These are phyloP conservation scores for Morone saxatilis DNA, from an alignment of 2,113 vertebrate species.

Conservation along the genomic window DNA sequence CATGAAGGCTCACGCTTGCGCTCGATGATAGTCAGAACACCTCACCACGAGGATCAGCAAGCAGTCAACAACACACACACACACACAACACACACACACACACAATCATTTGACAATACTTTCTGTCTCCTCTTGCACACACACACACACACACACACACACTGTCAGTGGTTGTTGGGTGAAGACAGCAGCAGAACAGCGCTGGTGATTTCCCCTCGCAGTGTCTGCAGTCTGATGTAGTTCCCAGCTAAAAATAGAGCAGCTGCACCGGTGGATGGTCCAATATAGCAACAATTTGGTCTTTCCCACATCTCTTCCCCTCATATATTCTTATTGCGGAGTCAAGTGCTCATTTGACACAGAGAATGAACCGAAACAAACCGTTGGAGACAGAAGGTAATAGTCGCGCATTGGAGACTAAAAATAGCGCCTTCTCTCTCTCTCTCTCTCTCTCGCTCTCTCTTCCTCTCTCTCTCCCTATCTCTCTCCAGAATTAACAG, in stretches of 20 bases:
- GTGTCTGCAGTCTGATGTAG: conserved; percentile 79
- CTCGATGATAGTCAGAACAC: conserved; percentile 73
- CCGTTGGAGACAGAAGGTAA: not conserved
- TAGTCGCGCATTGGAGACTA: not conserved
- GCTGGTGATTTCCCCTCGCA: conserved; percentile 68
- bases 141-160: not conserved
- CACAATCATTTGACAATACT: too few relatives aligned
- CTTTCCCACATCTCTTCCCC: conserved; percentile 63
- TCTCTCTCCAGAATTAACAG: conserved; percentile 13
- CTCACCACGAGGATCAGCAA: conserved; percentile 55
- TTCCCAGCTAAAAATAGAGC: conserved; percentile 81
- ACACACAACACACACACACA: not conserved
- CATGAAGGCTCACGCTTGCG: conserved; percentile 76
- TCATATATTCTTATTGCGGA: conserved; percentile 33
- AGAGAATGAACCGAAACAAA: not conserved
- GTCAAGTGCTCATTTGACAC: conserved; percentile 15
- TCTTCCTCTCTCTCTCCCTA: too few relatives aligned
- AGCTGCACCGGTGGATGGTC: conserved; percentile 72
- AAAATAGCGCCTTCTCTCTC: conserved; percentile 18
- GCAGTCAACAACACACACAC: not conserved
- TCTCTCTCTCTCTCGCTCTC: too few relatives aligned
- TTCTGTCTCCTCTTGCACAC: too few relatives aligned
- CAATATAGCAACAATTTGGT: conserved; percentile 75
- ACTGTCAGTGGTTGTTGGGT: conserved; percentile 49
- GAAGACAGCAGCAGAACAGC: conserved; percentile 58